Evolutionary conservation across 2,888 invertebrate species (phyloP).

Genomic region (Eledona agricola): DNA sequence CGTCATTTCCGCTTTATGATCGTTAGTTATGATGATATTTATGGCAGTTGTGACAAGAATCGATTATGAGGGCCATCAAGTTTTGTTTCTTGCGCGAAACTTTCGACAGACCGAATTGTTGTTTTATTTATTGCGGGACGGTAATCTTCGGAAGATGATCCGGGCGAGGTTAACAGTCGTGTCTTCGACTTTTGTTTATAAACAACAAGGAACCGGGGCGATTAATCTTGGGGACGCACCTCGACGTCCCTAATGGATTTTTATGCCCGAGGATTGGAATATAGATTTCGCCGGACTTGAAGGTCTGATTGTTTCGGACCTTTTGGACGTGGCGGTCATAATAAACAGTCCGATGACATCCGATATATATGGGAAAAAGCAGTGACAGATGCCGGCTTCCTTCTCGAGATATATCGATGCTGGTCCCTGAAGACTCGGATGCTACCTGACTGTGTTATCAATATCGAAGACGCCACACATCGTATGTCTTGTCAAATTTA

Average conservation of each 20-base stretch:
- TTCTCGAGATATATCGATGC: conserved; percentile 55
- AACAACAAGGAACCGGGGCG: no score
- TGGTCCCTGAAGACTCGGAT: conserved; percentile 54
- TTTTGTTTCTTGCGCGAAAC: conserved; percentile 51
- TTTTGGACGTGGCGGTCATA: conserved; percentile 49
- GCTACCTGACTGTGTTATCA: conserved; percentile 58
- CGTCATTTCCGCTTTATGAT: conserved; percentile 38
- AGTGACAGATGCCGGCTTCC: conserved; percentile 54
- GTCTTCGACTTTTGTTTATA: conserved; percentile 25
- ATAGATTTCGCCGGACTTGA: no score
- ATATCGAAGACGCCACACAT: conserved; percentile 53
- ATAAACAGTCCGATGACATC: conserved; percentile 52
- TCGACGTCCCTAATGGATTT: conserved; percentile 44
- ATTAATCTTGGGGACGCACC: conserved; percentile 46
- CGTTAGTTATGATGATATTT: conserved; percentile 41
- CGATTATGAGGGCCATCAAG: conserved; percentile 47
- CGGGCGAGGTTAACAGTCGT: conserved; percentile 47
- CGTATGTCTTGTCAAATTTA: conserved; percentile 58
- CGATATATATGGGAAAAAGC: conserved; percentile 51
- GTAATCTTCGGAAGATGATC: conserved; percentile 53
- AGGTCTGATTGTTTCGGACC: conserved; percentile 44
- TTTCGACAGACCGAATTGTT: conserved; percentile 54
- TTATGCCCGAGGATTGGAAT: no score
- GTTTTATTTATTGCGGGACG: conserved; percentile 56
- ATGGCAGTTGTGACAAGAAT: conserved; percentile 44